Conservation (phyloP, 2,888 invertebrate genomes). For the Dolichopus griseipennis region DNA sequence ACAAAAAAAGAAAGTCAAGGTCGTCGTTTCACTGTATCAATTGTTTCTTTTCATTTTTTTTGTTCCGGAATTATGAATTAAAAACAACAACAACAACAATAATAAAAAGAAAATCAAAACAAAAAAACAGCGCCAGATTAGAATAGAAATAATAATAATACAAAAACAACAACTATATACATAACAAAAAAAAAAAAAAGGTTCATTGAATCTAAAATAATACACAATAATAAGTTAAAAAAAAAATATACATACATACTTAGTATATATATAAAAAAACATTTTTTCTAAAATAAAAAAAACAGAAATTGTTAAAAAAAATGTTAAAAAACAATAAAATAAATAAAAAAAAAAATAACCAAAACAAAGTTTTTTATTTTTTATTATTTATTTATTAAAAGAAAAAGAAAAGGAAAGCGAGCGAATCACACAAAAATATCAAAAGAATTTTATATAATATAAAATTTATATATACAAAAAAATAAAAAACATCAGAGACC, state of each 20-base stretch:
- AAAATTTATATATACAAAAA: no score
- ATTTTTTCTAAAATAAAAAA: neutral
- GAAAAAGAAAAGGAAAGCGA: neutral
- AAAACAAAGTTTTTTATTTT: no score
- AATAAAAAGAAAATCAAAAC: neutral
- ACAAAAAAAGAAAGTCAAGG: constrained; percentile 11
- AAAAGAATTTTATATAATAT: no score
- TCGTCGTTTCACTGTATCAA: constrained; percentile 10
- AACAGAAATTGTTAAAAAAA: neutral
- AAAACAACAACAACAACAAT: neutral
- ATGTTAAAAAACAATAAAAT: neutral
- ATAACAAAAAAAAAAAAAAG: neutral
- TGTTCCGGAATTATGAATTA: constrained; percentile 12
- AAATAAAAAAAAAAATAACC: neutral
- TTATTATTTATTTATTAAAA: no score
- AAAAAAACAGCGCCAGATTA: constrained; percentile 7
- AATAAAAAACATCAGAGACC: neutral
- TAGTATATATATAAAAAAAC: neutral
- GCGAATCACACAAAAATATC: no score
- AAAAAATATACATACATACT: no score
- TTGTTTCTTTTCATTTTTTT: constrained; percentile 8
- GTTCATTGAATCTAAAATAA: neutral
- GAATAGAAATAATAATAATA: no score
- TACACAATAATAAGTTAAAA: no score
- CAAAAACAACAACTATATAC: no score